Conservation (phyloP, 2,113 vertebrate species). For the Zingel zingel region DNA sequence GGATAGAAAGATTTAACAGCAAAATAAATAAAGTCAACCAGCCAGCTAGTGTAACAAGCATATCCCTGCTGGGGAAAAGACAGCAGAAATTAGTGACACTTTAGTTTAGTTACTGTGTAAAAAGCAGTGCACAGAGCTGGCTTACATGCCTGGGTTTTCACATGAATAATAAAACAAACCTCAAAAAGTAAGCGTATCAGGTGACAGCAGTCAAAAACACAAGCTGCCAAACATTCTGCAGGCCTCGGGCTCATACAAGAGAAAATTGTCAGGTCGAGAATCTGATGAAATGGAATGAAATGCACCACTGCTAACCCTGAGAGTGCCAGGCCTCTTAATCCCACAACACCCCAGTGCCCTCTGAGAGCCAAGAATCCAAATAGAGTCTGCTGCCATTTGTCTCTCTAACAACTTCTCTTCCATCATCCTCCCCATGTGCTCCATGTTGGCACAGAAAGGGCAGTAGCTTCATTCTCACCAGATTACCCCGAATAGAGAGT, state of each 20-base stretch:
- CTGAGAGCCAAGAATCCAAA: constrained; percentile 35
- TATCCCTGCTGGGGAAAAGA: constrained; percentile 22
- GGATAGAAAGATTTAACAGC: background rate
- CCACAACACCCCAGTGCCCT: constrained; percentile 18
- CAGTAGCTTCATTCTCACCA: constrained; percentile 49
- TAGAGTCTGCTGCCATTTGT: constrained; percentile 51
- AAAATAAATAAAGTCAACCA: constrained; percentile 11
- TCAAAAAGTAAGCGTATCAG: background rate
- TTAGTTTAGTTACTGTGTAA: constrained; percentile 17
- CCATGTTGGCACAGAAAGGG: constrained; percentile 34
- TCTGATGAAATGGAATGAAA: constrained; percentile 61
- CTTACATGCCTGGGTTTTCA: background rate
- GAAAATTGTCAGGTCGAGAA: constrained; percentile 8
- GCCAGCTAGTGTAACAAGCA: constrained; percentile 8
- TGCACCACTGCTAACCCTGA: constrained; percentile 28
- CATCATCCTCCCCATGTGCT: constrained; percentile 28
- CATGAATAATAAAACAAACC: constrained; percentile 25
- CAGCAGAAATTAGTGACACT: constrained; percentile 8
- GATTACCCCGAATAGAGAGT: constrained; percentile 65
- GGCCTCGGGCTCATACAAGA: background rate
- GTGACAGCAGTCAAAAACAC: constrained; percentile 27
- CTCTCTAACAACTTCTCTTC: constrained; percentile 48
- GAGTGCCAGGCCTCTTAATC: constrained; percentile 1
- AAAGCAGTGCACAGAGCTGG: constrained; percentile 7
- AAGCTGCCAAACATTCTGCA: constrained; percentile 8